Base-by-base conservation (phyloP, 2,888 invertebrate species). In the Drosophila nr. medialis region DNA sequence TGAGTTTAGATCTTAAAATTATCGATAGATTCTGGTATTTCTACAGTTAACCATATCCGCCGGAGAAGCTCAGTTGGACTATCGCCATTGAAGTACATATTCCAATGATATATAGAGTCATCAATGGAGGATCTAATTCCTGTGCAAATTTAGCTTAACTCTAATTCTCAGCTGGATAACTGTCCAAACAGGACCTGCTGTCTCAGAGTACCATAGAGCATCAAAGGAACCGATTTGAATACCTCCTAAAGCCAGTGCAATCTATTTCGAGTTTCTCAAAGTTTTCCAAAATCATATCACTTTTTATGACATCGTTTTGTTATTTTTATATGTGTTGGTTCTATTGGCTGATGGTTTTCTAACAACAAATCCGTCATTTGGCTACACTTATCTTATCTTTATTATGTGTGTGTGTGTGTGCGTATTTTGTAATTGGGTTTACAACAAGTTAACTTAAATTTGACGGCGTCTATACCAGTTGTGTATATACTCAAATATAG, bases 401-500 rank as follows among this genome's bases (percentile, higher is more conserved):
- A 38, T 8, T 38, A 38, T 18, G 18, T 38, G 8, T 18, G 38
- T 38, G 13, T 32, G 32, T 34, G 34, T 13, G 13, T 4, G 30
- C 3, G 30, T 34, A 18, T 18, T 18, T 18, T 38, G 45, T 1
- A 45, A 45, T 21, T 45, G 45, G 45, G 36, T 2, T 40, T 55
- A 29, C 11, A 60, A 10, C 0, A 21, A 2, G 15, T 72, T 30
- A 0, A 77, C 67, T 1, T 56, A 56, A 58, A 60, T 60, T 8
- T 53, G 65, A 10, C 55, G 61, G 42, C 21, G 42, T 1, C 11
- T 34, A 30, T 10, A 50, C 49, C 72, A 72, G 29, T 38, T 27
- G 5, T 81, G 64, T 1, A 81, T 32, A 21, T 77, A 68, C 8
- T 63, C 53, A 24, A 78, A 42, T 11, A 68, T 21, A 0, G 72